Conservation (phyloP, 2,113 vertebrate species). For the Bucco capensis region DNA sequence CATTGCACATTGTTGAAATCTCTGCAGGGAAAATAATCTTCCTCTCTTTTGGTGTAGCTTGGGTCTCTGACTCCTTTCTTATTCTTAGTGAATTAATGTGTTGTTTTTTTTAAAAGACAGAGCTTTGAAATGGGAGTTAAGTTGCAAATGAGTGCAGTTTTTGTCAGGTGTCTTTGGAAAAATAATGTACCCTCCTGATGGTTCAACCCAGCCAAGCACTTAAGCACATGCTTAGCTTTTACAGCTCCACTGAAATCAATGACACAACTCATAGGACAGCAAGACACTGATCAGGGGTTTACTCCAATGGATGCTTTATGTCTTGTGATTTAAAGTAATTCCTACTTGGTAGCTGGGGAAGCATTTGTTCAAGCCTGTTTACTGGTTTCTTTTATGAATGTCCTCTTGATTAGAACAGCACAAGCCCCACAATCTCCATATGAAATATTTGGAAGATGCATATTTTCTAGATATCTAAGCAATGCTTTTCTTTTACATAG, state of each 20-base stretch:
- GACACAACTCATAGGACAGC: neutral
- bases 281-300: neutral
- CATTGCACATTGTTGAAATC: neutral
- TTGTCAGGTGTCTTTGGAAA: neutral
- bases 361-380: constrained; percentile 22
- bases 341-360: neutral
- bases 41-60: neutral
- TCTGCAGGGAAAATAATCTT: neutral
- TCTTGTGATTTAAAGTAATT: constrained; percentile 26
- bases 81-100: neutral
- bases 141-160: neutral
- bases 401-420: constrained; percentile 28
- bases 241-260: neutral
- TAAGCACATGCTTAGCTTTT: neutral
- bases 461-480: constrained; percentile 18
- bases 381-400: constrained; percentile 17
- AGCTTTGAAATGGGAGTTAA: neutral
- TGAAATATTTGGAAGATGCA: constrained; percentile 4
- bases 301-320: neutral
- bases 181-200: neutral
- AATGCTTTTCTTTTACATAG: constrained; percentile 1
- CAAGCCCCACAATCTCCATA: neutral
- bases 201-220: neutral
- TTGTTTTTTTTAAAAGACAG: neutral
- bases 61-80: neutral